Evolutionary conservation across 2,888 invertebrate species (phyloP).

Genomic region (Caenorhabditis parvicauda): DNA sequence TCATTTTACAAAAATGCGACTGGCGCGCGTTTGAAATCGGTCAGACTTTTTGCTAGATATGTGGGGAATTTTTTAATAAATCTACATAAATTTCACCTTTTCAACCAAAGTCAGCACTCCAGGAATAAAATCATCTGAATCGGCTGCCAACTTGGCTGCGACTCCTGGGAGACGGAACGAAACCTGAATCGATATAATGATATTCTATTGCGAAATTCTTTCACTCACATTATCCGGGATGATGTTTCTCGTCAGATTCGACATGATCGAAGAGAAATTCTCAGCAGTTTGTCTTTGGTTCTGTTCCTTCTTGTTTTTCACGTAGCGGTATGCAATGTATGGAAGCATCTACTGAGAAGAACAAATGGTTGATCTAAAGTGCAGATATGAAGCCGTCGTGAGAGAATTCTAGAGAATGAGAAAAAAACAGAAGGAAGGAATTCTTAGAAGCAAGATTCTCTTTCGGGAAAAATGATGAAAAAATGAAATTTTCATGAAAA

Average conservation of each 20-base stretch:
- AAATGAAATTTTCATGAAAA: too few relatives aligned
- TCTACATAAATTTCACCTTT: conserved; percentile 31
- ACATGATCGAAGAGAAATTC: conserved; percentile 27
- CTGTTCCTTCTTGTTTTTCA: conserved; percentile 34
- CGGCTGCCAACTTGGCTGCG: conserved; percentile 32
- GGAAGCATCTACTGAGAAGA: conserved; percentile 48
- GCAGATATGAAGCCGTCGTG: too few relatives aligned
- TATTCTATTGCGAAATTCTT: not conserved
- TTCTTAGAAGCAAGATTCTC: too few relatives aligned
- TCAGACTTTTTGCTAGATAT: too few relatives aligned
- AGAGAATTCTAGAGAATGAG: too few relatives aligned
- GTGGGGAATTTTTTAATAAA: not conserved
- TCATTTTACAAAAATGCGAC: too few relatives aligned
- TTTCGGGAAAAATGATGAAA: too few relatives aligned
- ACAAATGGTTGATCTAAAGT: too few relatives aligned
- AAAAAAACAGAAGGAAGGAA: too few relatives aligned
- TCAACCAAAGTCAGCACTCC: conserved; percentile 49
- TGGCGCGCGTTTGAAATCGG: too few relatives aligned
- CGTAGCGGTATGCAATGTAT: conserved; percentile 43
- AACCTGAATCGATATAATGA: conserved; percentile 11
- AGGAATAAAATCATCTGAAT: conserved; percentile 29
- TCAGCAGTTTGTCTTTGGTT: conserved; percentile 36
- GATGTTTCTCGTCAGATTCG: conserved; percentile 27
- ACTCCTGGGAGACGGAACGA: conserved; percentile 29
- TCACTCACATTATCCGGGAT: conserved; percentile 32